Evolutionary conservation across 2,888 invertebrate genomes (phyloP).

Genomic region (Lasioglossum lativentre): DNA sequence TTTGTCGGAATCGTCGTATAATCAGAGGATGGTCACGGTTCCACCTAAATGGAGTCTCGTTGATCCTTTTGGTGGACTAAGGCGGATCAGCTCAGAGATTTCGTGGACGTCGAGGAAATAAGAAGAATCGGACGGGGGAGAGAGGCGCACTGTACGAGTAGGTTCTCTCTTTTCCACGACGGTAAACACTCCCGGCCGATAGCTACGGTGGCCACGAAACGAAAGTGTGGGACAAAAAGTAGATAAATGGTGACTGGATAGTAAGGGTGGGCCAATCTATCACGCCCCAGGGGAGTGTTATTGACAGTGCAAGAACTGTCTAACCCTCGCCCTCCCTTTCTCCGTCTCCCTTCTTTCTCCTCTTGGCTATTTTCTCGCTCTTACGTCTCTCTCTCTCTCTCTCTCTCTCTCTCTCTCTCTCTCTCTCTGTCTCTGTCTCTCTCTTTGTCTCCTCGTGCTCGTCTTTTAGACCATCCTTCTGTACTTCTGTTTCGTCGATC

Average conservation of each 20-base stretch:
- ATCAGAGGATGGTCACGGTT: slow-evolving; percentile 20
- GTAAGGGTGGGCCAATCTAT: slow-evolving; percentile 82
- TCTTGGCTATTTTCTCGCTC: slow-evolving; percentile 40
- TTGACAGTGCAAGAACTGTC: slow-evolving; percentile 83
- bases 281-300: slow-evolving; percentile 81
- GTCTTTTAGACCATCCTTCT: neutral
- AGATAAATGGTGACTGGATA: slow-evolving; percentile 83
- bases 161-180: slow-evolving; percentile 62
- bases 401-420: slow-evolving; percentile 31
- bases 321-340: slow-evolving; percentile 71
- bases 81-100: slow-evolving; percentile 69
- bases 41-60: slow-evolving; percentile 11
- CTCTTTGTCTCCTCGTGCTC: slow-evolving; percentile 28
- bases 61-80: slow-evolving; percentile 62
- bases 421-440: slow-evolving; percentile 43
- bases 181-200: slow-evolving; percentile 79
- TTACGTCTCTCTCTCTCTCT: slow-evolving; percentile 32
- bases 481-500: slow-evolving; percentile 42
- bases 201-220: slow-evolving; percentile 77
- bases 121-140: slow-evolving; percentile 40
- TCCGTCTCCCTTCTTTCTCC: slow-evolving; percentile 20
- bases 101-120: slow-evolving; percentile 54
- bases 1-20: neutral
- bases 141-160: slow-evolving; percentile 27
- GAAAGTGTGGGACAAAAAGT: slow-evolving; percentile 82